These are phyloP conservation scores for Ptychochromis oligacanthus DNA, from an alignment of 2,113 vertebrate species.

Conservation along the genomic window DNA sequence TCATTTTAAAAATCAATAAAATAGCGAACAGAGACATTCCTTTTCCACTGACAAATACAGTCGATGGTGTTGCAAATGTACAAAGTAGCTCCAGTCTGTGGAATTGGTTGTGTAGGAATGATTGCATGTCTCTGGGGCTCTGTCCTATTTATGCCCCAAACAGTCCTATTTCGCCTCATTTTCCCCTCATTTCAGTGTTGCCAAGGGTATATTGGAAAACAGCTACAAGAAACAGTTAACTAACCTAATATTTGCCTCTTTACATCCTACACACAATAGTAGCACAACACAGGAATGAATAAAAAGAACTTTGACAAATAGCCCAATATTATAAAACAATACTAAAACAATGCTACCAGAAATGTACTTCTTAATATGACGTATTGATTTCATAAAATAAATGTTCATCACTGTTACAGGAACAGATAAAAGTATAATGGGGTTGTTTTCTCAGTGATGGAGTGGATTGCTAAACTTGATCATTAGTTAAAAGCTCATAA, in stretches of 20 bases:
- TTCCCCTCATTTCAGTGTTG: background rate
- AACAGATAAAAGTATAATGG: background rate
- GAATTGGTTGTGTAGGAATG: constrained; percentile 4
- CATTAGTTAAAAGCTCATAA: background rate
- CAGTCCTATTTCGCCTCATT: background rate
- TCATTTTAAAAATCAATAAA: background rate
- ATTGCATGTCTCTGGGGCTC: background rate
- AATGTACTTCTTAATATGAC: background rate
- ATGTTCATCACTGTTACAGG: background rate
- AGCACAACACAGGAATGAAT: background rate
- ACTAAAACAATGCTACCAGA: background rate
- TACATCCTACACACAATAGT: background rate
- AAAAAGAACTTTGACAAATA: background rate
- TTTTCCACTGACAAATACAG: background rate
- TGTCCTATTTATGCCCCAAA: background rate
- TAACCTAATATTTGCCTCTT: background rate
- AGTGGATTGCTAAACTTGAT: background rate
- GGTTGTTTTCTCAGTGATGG: background rate
- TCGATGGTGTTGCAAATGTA: background rate
- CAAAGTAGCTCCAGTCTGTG: background rate
- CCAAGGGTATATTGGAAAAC: background rate
- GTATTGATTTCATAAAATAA: background rate
- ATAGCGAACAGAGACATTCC: background rate
- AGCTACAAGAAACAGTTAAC: background rate
- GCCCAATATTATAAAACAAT: background rate